These are phyloP conservation scores for Crossaster papposus DNA, from an alignment of 53 echinoderm and acorn worm species.

Conservation along the genomic window DNA sequence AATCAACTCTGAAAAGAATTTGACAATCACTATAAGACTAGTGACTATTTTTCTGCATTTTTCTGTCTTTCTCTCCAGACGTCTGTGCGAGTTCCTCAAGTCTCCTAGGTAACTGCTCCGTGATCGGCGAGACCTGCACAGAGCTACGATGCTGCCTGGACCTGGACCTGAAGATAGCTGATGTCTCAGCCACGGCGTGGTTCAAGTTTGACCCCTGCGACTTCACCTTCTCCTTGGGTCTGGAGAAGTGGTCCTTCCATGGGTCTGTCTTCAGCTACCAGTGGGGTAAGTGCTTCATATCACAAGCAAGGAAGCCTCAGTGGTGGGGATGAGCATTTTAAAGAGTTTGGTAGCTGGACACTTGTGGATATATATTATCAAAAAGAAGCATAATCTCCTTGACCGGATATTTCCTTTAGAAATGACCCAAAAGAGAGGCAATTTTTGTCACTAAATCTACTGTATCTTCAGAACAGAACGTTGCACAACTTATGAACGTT, in stretches of 20 bases:
- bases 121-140: slow-evolving; percentile 52
- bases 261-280: slow-evolving; percentile 60
- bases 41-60: too few relatives aligned
- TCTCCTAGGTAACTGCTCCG: slow-evolving; percentile 19
- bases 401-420: too few relatives aligned
- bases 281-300: slow-evolving; percentile 49
- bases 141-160: slow-evolving; percentile 54
- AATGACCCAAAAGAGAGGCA: background rate
- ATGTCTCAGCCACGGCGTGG: slow-evolving; percentile 58
- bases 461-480: too few relatives aligned
- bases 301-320: too few relatives aligned
- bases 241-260: slow-evolving; percentile 56
- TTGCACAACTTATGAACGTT: too few relatives aligned
- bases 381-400: too few relatives aligned
- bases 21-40: too few relatives aligned
- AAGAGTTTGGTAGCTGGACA: background rate
- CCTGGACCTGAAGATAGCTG: slow-evolving; percentile 56
- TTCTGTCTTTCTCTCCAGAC: background rate
- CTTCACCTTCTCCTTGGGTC: slow-evolving; percentile 58
- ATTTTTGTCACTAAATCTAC: too few relatives aligned
- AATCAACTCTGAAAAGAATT: too few relatives aligned
- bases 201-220: slow-evolving; percentile 64
- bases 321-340: background rate
- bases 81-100: slow-evolving; percentile 3
- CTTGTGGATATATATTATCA: too few relatives aligned